Evolutionary conservation across 2,888 invertebrate species (phyloP), one percentile per base, ranked within the genome.

Genomic region (Blera fallax): DNA sequence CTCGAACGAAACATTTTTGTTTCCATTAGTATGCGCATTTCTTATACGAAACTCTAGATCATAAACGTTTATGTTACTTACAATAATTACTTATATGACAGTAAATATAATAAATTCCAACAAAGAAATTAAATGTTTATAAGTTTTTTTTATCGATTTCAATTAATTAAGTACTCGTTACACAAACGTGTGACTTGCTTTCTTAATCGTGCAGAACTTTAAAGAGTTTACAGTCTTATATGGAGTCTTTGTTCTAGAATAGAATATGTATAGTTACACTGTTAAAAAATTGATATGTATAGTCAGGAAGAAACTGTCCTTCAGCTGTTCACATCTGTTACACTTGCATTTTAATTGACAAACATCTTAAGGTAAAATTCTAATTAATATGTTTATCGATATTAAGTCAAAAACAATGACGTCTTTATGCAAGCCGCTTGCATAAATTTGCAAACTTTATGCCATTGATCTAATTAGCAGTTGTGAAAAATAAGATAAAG

Each of bases 391-490:
- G 14, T 32, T 37, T 37, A 65, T 18, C 21, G 29, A 64, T 18
- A 43, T 62, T 70, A 27, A 54, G 60, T 62, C 32, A 70, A 52
- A 62, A 52, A 43, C 54, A 27, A 1, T 40, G 32, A 62, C 62
- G 43, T 43, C 50, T 77, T 62, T 52, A 40, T 62, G 40, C 43
- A 10, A 50, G 11, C 16, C 14, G 10, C 18, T 6, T 78, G 77
- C 56, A 78, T 77, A 72, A 6, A 77, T 60, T 72, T 69, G 34
- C 56, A 14, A 37, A 10, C 67, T 45, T 58, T 43, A 52, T 84
- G 84, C 32, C 84, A 84, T 84, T 84, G 84, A 84, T 84, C 84
- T 84, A 84, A 80, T 84, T 84, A 80, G 48, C 50, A 32, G 52
- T 58, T 65, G n/a, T 69, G 16, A 27, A 82, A 60, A 69, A 14